phyloP scores from a whole-genome alignment of 1,140 invertebrate species.

The Dendroctonus valens region DNA sequence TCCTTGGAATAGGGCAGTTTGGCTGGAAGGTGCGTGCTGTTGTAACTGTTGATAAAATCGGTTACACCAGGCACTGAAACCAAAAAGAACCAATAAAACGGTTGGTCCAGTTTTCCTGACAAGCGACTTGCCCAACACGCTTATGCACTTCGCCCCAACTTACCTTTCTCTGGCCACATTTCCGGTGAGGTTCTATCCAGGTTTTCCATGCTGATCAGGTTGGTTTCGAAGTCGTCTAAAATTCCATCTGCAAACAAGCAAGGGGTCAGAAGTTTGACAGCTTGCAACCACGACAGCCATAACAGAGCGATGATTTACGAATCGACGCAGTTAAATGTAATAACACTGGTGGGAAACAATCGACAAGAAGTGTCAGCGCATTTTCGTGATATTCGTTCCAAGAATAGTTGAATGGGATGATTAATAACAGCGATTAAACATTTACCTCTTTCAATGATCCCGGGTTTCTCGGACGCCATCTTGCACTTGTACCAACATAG shows the following conservation, averaged over 20 bases:
- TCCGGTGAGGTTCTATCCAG: conserved; percentile 88
- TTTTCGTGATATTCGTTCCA: not conserved
- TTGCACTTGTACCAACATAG: conserved; percentile 46
- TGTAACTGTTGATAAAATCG: conserved; percentile 63
- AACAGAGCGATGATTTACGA: conserved; percentile 11
- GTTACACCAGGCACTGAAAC: conserved; percentile 68
- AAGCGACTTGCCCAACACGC: too few relatives aligned
- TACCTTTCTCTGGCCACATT: conserved; percentile 92
- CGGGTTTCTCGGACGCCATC: conserved; percentile 50
- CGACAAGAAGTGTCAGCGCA: not conserved
- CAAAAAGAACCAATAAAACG: conserved; percentile 11
- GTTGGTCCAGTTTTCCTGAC: not conserved
- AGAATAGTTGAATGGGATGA: conserved; percentile 6
- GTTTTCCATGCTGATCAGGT: conserved; percentile 80
- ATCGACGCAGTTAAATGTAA: not conserved
- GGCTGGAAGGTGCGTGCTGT: conserved; percentile 52
- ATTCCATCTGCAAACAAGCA: conserved; percentile 44
- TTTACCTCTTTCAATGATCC: conserved; percentile 50
- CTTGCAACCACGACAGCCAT: conserved; percentile 27
- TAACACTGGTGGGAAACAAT: not conserved
- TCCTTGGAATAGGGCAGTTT: conserved; percentile 58
- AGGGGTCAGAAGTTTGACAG: conserved; percentile 32
- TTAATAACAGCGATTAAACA: conserved; percentile 9
- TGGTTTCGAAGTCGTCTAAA: conserved; percentile 62
- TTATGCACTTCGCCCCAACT: conserved; percentile 46